A percentile compares a stretch with the other conserved stretches of the same genome.
Evolutionary conservation across 1,140 invertebrate species (phyloP).

Genomic region (Harlomillsia oculata): DNA sequence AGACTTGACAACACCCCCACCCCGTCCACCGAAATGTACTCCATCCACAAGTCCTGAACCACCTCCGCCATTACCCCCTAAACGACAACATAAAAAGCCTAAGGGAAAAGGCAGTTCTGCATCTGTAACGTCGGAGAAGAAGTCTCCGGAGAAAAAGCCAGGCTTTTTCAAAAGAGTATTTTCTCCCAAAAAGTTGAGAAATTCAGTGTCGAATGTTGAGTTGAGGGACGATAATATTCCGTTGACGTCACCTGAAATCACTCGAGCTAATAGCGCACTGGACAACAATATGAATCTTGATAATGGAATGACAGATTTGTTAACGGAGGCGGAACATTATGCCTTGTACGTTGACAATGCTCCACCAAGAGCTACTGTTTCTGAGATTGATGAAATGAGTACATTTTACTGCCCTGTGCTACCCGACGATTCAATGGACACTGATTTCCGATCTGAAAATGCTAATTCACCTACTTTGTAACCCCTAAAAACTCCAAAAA

Average conservation of each 20-base stretch:
- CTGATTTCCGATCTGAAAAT: too few relatives aligned
- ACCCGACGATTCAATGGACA: too few relatives aligned
- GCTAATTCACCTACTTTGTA: too few relatives aligned
- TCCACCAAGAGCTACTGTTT: conserved; percentile 65
- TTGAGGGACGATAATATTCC: background rate
- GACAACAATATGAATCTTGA: too few relatives aligned
- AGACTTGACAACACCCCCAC: conserved; percentile 1
- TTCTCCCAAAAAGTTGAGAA: conserved; percentile 5
- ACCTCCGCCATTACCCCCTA: background rate
- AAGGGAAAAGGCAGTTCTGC: too few relatives aligned
- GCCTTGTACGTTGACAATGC: conserved; percentile 46
- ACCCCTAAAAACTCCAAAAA: too few relatives aligned
- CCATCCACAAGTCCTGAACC: background rate
- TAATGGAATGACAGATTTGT: too few relatives aligned
- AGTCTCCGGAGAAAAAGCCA: conserved; percentile 3
- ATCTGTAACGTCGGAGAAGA: too few relatives aligned
- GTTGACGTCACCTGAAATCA: too few relatives aligned
- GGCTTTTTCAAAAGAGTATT: conserved; percentile 14
- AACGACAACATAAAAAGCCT: background rate
- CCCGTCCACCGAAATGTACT: background rate
- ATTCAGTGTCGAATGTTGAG: background rate
- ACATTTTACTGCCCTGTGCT: conserved; percentile 2
- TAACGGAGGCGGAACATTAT: conserved; percentile 73
- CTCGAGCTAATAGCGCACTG: too few relatives aligned
- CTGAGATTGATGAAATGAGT: conserved; percentile 66